Conservation (phyloP, 2,113 vertebrate genomes). For the Talpa occidentalis region DNA sequence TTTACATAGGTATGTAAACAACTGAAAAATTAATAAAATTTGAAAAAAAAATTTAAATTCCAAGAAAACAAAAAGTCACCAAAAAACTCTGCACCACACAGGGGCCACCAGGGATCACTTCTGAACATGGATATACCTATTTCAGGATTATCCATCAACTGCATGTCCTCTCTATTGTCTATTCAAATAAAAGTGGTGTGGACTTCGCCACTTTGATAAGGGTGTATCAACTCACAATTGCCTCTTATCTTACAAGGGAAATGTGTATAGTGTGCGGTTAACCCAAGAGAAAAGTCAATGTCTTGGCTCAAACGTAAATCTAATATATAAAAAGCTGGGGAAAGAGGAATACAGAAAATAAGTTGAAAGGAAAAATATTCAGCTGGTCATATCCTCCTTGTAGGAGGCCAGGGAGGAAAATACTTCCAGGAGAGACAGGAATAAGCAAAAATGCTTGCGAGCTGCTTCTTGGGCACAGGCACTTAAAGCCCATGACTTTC, state of each 20-base stretch:
- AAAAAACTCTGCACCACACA: not conserved
- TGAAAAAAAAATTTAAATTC: too few species aligned
- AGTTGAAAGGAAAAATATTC: not conserved
- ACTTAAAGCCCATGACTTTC: not conserved
- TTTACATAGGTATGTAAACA: too few species aligned
- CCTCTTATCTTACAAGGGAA: not conserved
- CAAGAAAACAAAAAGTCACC: too few species aligned
- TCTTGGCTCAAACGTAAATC: conserved; percentile 34
- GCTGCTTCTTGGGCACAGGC: not conserved
- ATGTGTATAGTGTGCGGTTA: not conserved
- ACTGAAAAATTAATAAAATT: too few species aligned
- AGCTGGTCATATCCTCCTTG: not conserved
- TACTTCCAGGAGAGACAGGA: not conserved
- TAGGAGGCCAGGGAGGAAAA: not conserved
- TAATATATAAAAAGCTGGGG: not conserved
- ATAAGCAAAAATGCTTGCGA: not conserved
- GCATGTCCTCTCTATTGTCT: not conserved
- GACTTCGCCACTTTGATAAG: not conserved
- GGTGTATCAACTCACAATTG: not conserved
- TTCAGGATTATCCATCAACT: not conserved
- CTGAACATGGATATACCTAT: not conserved
- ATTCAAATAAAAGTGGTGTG: not conserved
- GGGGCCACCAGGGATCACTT: not conserved
- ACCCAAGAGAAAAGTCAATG: not conserved
- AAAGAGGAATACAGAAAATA: not conserved